Conservation (phyloP, 2,113 vertebrate species). For the Gymnarchus niloticus region DNA sequence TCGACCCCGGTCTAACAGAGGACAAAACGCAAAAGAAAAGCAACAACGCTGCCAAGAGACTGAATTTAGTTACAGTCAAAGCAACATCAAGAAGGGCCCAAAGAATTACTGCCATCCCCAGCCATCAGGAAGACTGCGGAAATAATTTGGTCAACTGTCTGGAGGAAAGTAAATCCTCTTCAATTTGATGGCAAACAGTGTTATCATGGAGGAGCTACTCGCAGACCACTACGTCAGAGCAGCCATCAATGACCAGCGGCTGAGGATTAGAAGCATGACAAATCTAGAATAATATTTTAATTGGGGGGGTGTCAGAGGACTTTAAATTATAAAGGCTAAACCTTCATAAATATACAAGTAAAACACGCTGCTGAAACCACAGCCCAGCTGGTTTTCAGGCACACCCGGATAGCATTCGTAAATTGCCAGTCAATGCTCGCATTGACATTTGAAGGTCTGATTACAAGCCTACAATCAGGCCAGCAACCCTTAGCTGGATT, state of each 20-base stretch:
- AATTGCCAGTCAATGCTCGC: slow-evolving; percentile 57
- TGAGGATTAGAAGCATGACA: background rate
- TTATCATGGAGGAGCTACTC: background rate
- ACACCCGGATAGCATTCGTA: slow-evolving; percentile 45
- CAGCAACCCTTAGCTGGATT: background rate
- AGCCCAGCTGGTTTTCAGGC: background rate
- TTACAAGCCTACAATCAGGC: slow-evolving; percentile 40
- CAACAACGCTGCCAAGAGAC: slow-evolving; percentile 42
- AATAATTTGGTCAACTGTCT: slow-evolving; percentile 40
- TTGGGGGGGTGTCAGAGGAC: background rate
- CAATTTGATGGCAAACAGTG: slow-evolving; percentile 14
- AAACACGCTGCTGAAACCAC: background rate
- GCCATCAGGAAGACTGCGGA: slow-evolving; percentile 30
- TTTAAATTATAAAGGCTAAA: background rate
- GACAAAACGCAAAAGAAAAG: slow-evolving; percentile 52
- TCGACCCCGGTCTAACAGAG: slow-evolving; percentile 49
- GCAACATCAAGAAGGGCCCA: background rate
- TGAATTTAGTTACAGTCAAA: slow-evolving; percentile 40
- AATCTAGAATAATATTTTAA: too few relatives aligned
- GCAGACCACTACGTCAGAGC: background rate
- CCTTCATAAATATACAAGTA: background rate
- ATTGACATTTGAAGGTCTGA: slow-evolving; percentile 66
- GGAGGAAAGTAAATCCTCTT: slow-evolving; percentile 34
- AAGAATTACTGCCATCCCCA: slow-evolving; percentile 12
- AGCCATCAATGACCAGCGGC: background rate